Conservation (phyloP, 2,113 vertebrate genomes). For the Percopsis transmontana region DNA sequence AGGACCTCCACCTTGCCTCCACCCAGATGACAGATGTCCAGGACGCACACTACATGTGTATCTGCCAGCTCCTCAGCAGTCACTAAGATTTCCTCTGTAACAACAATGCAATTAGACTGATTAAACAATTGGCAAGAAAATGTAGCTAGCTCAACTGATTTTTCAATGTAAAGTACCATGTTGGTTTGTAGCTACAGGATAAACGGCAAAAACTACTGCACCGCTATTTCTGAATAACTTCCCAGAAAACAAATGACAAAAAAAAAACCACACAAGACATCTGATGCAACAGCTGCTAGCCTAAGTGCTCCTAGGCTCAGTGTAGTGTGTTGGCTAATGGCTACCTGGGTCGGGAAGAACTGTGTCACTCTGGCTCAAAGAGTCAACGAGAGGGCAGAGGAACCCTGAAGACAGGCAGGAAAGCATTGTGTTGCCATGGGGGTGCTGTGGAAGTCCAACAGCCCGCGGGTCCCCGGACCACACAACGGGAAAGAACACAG, state of each 20-base stretch:
- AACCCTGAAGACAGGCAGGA: slow-evolving; percentile 73
- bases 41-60: slow-evolving; percentile 79
- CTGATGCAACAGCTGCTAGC: no score
- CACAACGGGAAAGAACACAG: slow-evolving; percentile 79
- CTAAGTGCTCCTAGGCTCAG: background rate
- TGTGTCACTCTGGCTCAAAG: slow-evolving; percentile 11
- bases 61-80: slow-evolving; percentile 75
- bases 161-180: background rate
- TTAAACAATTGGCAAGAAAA: background rate
- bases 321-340: slow-evolving; percentile 2
- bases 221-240: no score
- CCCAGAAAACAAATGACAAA: no score
- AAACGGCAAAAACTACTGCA: no score
- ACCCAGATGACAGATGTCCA: slow-evolving; percentile 87
- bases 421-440: slow-evolving; percentile 73
- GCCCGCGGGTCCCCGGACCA: slow-evolving; percentile 73
- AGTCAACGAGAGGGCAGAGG: slow-evolving; percentile 52
- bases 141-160: background rate
- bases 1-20: slow-evolving; percentile 82
- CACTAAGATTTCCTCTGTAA: slow-evolving; percentile 55
- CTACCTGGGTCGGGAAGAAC: slow-evolving; percentile 73
- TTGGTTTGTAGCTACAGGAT: no score
- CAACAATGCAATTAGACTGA: background rate
- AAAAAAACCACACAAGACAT: no score
- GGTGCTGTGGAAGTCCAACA: slow-evolving; percentile 54